Evolutionary conservation across 2,888 invertebrate genomes (phyloP).

Genomic region (Parapristionchus giblindavisi): DNA sequence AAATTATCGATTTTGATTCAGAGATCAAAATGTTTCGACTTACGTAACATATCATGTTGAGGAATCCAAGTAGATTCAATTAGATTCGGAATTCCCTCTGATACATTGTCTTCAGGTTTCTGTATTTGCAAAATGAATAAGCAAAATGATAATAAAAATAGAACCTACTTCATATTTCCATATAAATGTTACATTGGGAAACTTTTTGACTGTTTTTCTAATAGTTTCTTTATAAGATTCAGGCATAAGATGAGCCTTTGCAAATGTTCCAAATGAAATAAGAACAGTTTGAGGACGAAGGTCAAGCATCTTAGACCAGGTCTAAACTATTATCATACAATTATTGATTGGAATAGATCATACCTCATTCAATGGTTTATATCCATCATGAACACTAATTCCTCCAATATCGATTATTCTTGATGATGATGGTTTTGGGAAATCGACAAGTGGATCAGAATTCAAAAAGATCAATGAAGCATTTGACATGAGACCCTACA

Average conservation of each 20-base stretch:
- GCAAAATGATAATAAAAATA: neutral
- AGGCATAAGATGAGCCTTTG: conserved; percentile 12
- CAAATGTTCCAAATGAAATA: conserved; percentile 19
- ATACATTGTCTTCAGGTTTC: conserved; percentile 16
- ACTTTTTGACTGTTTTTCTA: conserved; percentile 4
- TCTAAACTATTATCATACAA: too few species aligned
- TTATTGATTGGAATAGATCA: neutral
- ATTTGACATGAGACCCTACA: neutral
- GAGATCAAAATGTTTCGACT: neutral
- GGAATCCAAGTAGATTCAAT: conserved; percentile 19
- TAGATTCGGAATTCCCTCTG: neutral
- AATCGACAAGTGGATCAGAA: conserved; percentile 21
- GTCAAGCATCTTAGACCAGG: conserved; percentile 23
- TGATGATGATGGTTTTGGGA: neutral
- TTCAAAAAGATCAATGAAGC: conserved; percentile 2
- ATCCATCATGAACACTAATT: conserved; percentile 9
- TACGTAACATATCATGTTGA: conserved; percentile 6
- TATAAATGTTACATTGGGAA: conserved; percentile 12
- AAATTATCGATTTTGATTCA: neutral
- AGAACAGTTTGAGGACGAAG: neutral
- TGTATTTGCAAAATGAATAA: neutral
- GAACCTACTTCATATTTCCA: conserved; percentile 15
- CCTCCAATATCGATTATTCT: conserved; percentile 20
- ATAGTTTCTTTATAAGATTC: conserved; percentile 8
- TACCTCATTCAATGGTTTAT: neutral